These are phyloP conservation scores for Ceyx melanurus DNA, from an alignment of 2,113 vertebrate species.

Conservation along the genomic window DNA sequence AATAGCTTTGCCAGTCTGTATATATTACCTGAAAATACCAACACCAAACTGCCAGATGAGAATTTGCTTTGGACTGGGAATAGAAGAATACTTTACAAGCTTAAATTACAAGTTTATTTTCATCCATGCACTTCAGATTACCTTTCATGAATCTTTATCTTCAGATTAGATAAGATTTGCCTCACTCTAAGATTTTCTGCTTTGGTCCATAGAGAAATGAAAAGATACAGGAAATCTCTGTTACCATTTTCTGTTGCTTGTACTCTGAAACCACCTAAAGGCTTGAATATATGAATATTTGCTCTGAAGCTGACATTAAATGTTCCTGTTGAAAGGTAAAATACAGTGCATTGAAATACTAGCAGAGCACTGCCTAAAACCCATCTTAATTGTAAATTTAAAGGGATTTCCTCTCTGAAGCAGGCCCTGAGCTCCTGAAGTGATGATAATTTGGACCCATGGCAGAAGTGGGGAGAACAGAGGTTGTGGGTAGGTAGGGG, in stretches of 20 bases:
- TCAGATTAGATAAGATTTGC: neutral
- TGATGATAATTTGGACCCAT: neutral
- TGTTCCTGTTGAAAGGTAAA: constrained; percentile 14
- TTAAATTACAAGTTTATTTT: neutral
- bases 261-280: constrained; percentile 30
- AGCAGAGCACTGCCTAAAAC: neutral
- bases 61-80: neutral
- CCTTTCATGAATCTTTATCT: neutral
- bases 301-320: constrained; percentile 27
- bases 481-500: neutral
- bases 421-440: neutral
- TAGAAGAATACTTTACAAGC: neutral
- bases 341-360: neutral
- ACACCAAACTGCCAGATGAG: neutral
- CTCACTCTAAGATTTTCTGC: neutral
- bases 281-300: constrained; percentile 55
- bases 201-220: neutral
- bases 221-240: neutral
- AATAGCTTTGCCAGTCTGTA: neutral
- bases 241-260: constrained; percentile 14
- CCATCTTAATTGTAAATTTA: neutral
- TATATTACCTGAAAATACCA: neutral
- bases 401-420: neutral
- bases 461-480: neutral
- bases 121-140: neutral